Percentiles rank a stretch among this genome's conserved stretches.
Evolutionary conservation across 2,113 vertebrate genomes (phyloP).

Genomic region (Elanoides forficatus): DNA sequence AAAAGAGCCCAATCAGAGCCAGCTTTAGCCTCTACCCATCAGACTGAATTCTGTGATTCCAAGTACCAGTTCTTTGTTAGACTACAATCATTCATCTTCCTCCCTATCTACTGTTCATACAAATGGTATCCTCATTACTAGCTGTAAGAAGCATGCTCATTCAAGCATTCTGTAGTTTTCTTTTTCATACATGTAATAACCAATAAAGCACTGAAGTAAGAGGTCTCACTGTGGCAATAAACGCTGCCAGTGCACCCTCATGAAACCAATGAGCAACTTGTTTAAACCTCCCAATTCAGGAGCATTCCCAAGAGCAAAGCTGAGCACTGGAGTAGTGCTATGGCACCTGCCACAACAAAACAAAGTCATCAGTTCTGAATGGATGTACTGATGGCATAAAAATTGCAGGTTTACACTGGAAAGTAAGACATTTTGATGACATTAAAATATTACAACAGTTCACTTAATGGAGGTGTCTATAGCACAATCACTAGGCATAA

Average conservation of each 20-base stretch:
- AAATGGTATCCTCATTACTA: not conserved
- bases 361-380: not conserved
- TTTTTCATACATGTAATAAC: not conserved
- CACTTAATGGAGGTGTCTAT: not conserved
- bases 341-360: not conserved
- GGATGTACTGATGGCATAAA: not conserved
- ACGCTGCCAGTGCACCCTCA: not conserved
- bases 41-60: not conserved
- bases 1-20: not conserved
- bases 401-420: not conserved
- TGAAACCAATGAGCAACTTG: not conserved
- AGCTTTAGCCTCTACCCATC: not conserved
- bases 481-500: not conserved
- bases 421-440: not conserved
- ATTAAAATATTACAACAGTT: not conserved
- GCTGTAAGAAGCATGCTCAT: not conserved
- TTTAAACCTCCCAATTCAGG: not conserved
- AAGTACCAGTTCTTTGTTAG: not conserved
- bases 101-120: not conserved
- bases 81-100: not conserved
- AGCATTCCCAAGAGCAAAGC: not conserved
- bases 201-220: not conserved
- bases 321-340: not conserved
- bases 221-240: not conserved
- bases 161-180: not conserved